phyloP scores from a whole-genome alignment of 2,113 vertebrate genomes.

The Melanerpes formicivorus region DNA sequence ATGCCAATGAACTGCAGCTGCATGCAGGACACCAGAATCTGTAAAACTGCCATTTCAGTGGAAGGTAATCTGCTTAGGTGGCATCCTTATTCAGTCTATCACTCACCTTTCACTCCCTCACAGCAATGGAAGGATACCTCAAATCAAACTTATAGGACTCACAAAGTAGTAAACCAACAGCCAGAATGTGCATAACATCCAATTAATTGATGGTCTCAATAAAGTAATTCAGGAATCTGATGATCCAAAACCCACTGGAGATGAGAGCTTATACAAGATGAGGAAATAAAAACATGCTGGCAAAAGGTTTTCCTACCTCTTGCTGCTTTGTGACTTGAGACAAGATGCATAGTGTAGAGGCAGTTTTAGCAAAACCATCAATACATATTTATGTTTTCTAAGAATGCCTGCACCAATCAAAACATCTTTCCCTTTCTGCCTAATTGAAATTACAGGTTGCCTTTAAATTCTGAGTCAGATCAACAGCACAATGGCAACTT shows the following conservation, averaged over 20 bases:
- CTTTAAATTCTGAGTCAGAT: neutral
- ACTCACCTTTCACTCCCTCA: neutral
- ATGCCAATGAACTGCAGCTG: neutral
- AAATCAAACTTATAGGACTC: neutral
- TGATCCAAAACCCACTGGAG: neutral
- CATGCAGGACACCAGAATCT: neutral
- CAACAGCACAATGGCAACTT: neutral
- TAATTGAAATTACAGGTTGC: neutral
- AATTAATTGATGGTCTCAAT: neutral
- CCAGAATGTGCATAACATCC: neutral
- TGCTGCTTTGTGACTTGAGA: neutral
- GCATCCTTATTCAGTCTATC: neutral
- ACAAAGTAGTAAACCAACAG: neutral
- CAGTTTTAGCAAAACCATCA: neutral
- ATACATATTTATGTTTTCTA: neutral
- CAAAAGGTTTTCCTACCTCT: neutral
- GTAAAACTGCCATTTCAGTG: neutral
- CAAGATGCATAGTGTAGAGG: neutral
- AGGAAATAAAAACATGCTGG: neutral
- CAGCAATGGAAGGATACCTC: neutral
- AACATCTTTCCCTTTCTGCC: neutral
- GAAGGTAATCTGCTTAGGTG: neutral
- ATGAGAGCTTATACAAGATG: neutral
- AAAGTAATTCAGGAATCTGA: neutral
- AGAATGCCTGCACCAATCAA: neutral